Conservation (phyloP, 2,113 vertebrate genomes). For the Accipiter virgatus region DNA sequence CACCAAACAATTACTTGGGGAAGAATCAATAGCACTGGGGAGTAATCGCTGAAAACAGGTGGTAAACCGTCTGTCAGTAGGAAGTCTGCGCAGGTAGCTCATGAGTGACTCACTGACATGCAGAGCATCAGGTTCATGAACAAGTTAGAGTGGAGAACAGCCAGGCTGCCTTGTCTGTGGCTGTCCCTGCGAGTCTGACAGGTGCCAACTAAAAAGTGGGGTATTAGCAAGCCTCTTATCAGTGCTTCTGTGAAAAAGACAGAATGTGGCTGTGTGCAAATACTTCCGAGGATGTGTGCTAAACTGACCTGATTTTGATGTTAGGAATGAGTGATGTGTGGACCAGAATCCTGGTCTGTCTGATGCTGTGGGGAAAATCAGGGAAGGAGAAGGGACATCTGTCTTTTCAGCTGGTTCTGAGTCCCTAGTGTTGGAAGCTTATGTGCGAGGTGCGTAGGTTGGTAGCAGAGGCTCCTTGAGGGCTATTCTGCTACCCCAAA, state of each 20-base stretch:
- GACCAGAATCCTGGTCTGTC: background rate
- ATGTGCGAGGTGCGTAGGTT: background rate
- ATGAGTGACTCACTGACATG: background rate
- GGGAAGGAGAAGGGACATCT: background rate
- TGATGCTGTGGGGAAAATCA: background rate
- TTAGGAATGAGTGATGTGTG: background rate
- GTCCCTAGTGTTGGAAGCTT: background rate
- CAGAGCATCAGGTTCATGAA: background rate
- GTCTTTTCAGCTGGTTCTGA: background rate
- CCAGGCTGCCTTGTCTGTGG: background rate
- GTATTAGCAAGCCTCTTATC: background rate
- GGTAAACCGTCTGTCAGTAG: background rate
- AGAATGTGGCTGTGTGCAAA: background rate
- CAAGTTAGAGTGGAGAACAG: background rate
- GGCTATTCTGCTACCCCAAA: background rate
- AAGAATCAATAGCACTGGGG: background rate
- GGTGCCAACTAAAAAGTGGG: background rate
- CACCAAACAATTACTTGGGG: background rate
- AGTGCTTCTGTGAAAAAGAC: background rate
- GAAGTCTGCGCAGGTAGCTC: background rate
- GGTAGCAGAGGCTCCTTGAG: background rate
- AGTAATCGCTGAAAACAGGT: background rate
- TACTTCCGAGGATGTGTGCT: background rate
- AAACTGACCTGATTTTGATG: background rate
- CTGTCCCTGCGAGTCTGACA: background rate